Evolutionary conservation across 2,113 vertebrate genomes (phyloP), one percentile per base, ranked within the genome.

Genomic region (Ammospiza caudacuta): DNA sequence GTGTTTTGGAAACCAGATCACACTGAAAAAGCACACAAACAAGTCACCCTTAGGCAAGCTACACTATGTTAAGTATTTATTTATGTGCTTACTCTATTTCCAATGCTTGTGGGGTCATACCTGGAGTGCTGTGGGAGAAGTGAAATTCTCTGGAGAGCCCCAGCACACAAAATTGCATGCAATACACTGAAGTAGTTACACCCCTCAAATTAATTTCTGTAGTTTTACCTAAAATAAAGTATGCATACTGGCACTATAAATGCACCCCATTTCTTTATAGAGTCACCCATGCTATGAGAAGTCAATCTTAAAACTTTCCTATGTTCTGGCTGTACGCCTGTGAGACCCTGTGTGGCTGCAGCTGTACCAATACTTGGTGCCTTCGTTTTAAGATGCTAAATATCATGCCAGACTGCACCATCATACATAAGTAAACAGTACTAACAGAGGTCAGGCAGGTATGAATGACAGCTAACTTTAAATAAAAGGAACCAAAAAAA

Each of bases 91-190:
- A 37, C 54, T 72, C 39, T 37, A 31, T 59, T 83, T 81, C 46
- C 39, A 55, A 0, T 22, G 62, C 55, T 20, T 35, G 16, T 5
- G 2, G 43, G 13, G n/a, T 46, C 2, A 2, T 25, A 85, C 18
- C 18, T 29, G 18, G 23, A 77, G 9, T 20, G 31, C 59, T 83
- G 35, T 1, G 8, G 35, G 46, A 88, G n/a, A 76, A 79, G 7
- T 15, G 17, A 62, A 77, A 69, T 62, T 73, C 54, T 51, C 54
- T 43, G 31, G 14, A 24, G 25, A 29, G 9, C n/a, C 14, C 12
- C 39, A 79, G 69, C 2, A 19, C 20, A 52, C 35, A 87, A 78
- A 41, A 57, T 9, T 25, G n/a, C 13, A 49, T 4, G 9, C 22
- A 69, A 76, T 54, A 57, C 20, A 73, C n/a, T 21, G 39, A 81